A percentile compares a stretch with the other conserved stretches of the same genome.
Evolutionary conservation across 2,113 vertebrate species (phyloP).

Genomic region (Pycnonotus jocosus): DNA sequence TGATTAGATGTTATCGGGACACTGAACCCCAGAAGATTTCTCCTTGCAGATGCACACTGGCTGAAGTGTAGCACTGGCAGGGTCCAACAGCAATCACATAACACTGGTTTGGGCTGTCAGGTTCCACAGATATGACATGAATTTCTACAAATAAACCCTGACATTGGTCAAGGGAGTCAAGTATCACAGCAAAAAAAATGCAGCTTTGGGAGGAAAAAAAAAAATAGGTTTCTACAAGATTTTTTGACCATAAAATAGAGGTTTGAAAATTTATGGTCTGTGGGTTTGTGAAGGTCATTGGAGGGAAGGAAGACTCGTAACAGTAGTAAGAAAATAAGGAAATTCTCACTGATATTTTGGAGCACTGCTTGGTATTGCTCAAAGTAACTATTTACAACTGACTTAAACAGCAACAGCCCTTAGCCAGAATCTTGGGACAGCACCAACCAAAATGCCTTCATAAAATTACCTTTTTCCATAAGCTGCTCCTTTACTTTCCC

Average conservation of each 20-base stretch:
- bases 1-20: background rate
- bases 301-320: background rate
- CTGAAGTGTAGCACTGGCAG: fast-evolving
- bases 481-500: constrained; percentile 1
- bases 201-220: background rate
- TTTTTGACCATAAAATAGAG: background rate
- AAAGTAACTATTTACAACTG: background rate
- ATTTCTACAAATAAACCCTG: background rate
- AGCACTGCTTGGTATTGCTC: background rate
- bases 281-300: background rate
- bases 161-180: background rate
- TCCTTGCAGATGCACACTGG: background rate
- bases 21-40: background rate
- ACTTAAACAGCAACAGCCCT: background rate
- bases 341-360: background rate
- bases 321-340: background rate
- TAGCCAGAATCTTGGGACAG: background rate
- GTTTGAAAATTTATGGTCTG: background rate
- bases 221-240: background rate
- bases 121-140: background rate
- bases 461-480: background rate
- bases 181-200: background rate
- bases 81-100: background rate
- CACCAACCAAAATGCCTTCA: background rate
- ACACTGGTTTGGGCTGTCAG: background rate